A percentile compares a stretch with the other conserved stretches of the same genome.
Evolutionary conservation across 2,888 invertebrate genomes (phyloP).

Genomic region (Camptogramma bilineatum): DNA sequence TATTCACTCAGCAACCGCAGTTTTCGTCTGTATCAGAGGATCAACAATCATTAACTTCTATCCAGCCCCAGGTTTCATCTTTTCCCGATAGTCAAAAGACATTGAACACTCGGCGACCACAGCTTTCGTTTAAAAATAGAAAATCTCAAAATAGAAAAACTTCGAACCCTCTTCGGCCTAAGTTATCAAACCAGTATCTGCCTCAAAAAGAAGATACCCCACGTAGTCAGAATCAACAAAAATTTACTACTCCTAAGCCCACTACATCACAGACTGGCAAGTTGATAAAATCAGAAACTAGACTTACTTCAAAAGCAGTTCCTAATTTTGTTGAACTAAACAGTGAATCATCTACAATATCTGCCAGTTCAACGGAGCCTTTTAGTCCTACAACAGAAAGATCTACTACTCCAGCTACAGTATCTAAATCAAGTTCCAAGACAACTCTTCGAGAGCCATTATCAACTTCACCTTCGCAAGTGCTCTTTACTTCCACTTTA

Average conservation of each 20-base stretch:
- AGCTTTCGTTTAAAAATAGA: background rate
- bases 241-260: conserved; percentile 4
- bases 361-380: conserved; percentile 14
- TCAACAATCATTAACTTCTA: background rate
- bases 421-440: conserved; percentile 27
- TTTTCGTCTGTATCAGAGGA: background rate
- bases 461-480: conserved; percentile 17
- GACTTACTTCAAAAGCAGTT: background rate
- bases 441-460: conserved; percentile 6
- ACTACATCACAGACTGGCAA: background rate
- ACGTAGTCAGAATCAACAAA: background rate
- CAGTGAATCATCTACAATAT: conserved; percentile 17
- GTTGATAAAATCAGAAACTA: conserved; percentile 16
- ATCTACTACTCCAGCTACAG: conserved; percentile 8
- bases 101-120: conserved; percentile 1
- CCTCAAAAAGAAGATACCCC: conserved; percentile 1
- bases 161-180: background rate
- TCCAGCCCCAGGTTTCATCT: background rate
- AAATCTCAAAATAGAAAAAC: conserved; percentile 2
- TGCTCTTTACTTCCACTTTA: conserved; percentile 14
- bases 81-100: background rate
- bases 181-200: background rate
- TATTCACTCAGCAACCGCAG: background rate
- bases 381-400: conserved; percentile 19
- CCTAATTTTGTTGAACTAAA: conserved; percentile 5